Percentiles rank a stretch among this genome's conserved stretches.
These are phyloP conservation scores for Anthoptus insignis DNA, from an alignment of 2,888 invertebrate species.

Conservation along the genomic window DNA sequence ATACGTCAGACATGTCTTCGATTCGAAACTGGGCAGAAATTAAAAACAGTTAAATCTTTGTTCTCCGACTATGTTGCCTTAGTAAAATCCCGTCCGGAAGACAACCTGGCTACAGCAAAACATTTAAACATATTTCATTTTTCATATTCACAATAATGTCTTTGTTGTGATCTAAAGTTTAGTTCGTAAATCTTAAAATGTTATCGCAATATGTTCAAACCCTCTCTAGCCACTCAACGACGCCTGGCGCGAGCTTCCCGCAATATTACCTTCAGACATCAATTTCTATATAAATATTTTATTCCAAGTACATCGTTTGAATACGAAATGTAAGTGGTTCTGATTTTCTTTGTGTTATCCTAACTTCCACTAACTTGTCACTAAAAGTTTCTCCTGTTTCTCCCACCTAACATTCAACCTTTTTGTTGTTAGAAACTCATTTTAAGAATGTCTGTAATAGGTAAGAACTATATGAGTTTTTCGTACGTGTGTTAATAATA, in stretches of 20 bases:
- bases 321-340: conserved; percentile 1
- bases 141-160: background rate
- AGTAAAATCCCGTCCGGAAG: too few species aligned
- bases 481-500: too few species aligned
- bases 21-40: too few species aligned
- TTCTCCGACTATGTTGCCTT: too few species aligned
- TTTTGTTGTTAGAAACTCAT: too few species aligned
- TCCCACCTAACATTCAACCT: too few species aligned
- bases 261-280: background rate
- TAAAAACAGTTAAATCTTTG: too few species aligned
- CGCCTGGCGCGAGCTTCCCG: background rate
- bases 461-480: too few species aligned
- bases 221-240: background rate
- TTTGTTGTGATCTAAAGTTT: background rate
- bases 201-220: background rate
- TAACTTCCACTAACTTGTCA: background rate
- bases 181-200: background rate
- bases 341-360: background rate
- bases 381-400: background rate
- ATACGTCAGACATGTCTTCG: too few species aligned
- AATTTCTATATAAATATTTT: background rate
- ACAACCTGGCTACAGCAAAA: too few species aligned
- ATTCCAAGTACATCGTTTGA: background rate
- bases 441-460: too few species aligned
- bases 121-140: background rate